Percentiles rank a stretch among this genome's conserved stretches.
These are phyloP conservation scores for Equus przewalskii DNA, from an alignment of 2,113 vertebrate genomes.

Conservation along the genomic window DNA sequence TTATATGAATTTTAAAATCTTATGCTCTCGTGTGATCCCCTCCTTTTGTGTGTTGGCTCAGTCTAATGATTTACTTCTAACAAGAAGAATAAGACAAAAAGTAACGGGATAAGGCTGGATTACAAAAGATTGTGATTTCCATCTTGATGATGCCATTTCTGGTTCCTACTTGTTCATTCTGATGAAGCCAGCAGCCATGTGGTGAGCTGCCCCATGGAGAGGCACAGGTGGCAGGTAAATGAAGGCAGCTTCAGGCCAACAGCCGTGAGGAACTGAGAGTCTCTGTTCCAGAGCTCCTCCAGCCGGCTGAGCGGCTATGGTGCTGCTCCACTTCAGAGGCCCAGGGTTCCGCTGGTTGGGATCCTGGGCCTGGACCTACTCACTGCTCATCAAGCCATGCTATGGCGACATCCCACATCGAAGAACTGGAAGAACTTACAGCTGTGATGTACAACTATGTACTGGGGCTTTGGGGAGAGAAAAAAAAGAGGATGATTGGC, in stretches of 20 bases:
- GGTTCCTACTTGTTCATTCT: background rate
- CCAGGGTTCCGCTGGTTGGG: no score
- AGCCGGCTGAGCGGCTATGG: no score
- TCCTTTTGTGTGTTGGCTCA: background rate
- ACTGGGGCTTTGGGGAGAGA: no score
- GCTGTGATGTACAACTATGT: no score
- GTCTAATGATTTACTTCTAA: no score
- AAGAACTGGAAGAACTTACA: no score
- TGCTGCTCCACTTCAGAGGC: no score
- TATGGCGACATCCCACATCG: no score
- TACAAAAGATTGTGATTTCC: background rate
- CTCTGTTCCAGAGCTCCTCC: background rate
- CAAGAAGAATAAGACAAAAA: background rate
- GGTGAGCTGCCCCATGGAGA: background rate
- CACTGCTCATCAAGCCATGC: no score
- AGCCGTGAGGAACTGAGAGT: background rate
- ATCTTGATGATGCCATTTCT: background rate
- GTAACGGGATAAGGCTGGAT: background rate
- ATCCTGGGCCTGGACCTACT: no score
- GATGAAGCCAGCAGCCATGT: background rate
- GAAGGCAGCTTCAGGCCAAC: background rate
- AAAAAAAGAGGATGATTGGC: no score
- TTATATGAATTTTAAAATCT: background rate
- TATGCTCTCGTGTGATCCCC: background rate
- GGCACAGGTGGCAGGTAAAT: background rate